Evolutionary conservation across 2,888 invertebrate genomes (phyloP).

Genomic region (Agonopterix alstromeriana): DNA sequence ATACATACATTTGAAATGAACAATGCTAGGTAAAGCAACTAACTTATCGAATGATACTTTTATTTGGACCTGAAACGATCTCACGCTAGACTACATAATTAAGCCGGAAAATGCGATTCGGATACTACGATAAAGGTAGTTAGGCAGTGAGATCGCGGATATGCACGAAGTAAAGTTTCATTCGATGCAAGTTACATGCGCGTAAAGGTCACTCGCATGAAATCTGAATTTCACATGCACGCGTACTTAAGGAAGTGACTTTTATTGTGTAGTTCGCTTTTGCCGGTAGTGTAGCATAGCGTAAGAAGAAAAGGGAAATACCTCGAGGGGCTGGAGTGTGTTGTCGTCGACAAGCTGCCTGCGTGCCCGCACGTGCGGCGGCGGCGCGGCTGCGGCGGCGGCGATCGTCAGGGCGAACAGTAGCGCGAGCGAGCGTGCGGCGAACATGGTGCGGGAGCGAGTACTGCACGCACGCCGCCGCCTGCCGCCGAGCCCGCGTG

Average conservation of each 20-base stretch:
- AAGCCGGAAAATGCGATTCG: not conserved
- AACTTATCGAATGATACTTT: no score
- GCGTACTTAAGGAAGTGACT: not conserved
- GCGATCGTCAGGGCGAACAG: conserved; percentile 16
- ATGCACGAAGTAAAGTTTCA: not conserved
- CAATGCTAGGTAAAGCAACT: no score
- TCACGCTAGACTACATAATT: not conserved
- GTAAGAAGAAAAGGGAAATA: conserved; percentile 15
- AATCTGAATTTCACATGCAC: conserved; percentile 6
- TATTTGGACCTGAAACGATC: no score
- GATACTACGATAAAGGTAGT: not conserved
- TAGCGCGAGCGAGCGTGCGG: conserved; percentile 22
- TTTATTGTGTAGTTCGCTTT: conserved; percentile 5
- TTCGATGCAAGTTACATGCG: conserved; percentile 1
- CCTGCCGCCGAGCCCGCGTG: conserved; percentile 6
- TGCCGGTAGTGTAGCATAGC: conserved; percentile 4
- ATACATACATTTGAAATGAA: no score
- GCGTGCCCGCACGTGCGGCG: conserved; percentile 29
- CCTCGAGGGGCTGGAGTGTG: conserved; percentile 60
- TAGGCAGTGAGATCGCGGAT: not conserved
- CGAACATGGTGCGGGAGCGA: conserved; percentile 26
- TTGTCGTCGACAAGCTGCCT: conserved; percentile 60
- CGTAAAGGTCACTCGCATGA: conserved; percentile 6
- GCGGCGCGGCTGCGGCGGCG: conserved; percentile 25
- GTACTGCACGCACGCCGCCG: conserved; percentile 20